Conservation (phyloP, 1,140 invertebrate species). For the Drosophila tsacasi region DNA sequence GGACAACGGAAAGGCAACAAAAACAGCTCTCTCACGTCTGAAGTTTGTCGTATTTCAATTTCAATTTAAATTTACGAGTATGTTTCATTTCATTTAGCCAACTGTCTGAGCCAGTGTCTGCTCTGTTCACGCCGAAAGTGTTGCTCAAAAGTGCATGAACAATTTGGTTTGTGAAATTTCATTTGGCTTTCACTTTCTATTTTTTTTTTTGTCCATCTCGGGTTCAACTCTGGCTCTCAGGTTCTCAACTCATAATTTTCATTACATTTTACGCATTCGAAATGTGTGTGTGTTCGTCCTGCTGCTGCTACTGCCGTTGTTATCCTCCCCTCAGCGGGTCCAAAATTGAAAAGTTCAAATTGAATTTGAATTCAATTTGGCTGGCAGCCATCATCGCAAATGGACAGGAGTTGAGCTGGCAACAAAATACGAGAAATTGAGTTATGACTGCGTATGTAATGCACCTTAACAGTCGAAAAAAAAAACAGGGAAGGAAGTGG, state of each 20-base stretch:
- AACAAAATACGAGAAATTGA: constrained; percentile 60
- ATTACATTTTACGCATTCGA: constrained; percentile 79
- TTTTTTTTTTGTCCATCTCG: constrained; percentile 12
- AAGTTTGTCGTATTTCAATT: constrained; percentile 62
- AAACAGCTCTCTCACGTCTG: constrained; percentile 29
- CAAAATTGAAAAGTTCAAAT: constrained; percentile 85
- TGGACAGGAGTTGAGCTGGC: constrained; percentile 45
- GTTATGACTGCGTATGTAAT: constrained; percentile 75
- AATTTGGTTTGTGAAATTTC: constrained; percentile 81
- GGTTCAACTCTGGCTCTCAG: constrained; percentile 12
- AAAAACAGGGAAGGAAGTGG: constrained; percentile 1
- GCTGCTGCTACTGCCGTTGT: constrained; percentile 18
- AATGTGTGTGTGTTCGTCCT: constrained; percentile 42
- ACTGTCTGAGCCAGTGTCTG: constrained; percentile 37
- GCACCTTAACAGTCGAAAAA: background rate
- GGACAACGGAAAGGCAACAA: constrained; percentile 26
- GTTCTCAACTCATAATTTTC: constrained; percentile 70
- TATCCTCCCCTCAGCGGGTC: constrained; percentile 36
- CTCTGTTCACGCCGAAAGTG: constrained; percentile 64
- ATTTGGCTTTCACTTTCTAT: constrained; percentile 65
- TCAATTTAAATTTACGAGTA: constrained; percentile 62
- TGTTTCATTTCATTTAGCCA: constrained; percentile 68
- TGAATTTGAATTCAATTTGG: constrained; percentile 84
- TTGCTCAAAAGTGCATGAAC: constrained; percentile 80
- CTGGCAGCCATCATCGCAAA: constrained; percentile 60